phyloP scores from a whole-genome alignment of 2,797 vertebrate genomes.

The Margarornis squamiger region DNA sequence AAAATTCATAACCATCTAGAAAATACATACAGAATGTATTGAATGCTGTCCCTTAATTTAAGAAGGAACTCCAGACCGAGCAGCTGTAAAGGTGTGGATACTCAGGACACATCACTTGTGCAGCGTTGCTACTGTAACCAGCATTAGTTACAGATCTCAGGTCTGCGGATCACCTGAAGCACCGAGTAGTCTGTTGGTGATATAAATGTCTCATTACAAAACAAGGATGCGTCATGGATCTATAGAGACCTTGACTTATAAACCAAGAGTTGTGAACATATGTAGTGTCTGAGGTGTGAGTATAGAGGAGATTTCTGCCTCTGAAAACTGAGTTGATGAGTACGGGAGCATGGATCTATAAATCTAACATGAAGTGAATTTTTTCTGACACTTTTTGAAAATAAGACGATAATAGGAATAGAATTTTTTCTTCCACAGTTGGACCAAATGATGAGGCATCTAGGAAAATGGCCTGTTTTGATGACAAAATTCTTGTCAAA shows the following conservation, averaged over 20 bases:
- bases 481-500: neutral
- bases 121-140: neutral
- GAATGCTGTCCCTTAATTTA: neutral
- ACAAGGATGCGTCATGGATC: neutral
- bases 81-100: neutral
- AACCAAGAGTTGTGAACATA: neutral
- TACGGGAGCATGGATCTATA: neutral
- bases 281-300: neutral
- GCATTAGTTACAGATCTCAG: neutral
- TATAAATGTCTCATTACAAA: neutral
- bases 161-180: neutral
- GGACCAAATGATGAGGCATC: neutral
- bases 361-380: neutral
- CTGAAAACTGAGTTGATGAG: neutral
- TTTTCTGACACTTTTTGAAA: neutral
- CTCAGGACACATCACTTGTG: neutral
- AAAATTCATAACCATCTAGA: neutral
- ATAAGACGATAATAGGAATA: neutral
- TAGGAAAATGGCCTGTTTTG: neutral
- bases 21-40: neutral
- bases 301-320: neutral
- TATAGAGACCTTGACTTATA: neutral
- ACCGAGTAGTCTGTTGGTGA: accelerated
- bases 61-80: neutral
- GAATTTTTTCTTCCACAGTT: neutral